phyloP scores from a whole-genome alignment of 2,797 vertebrate genomes.

The Adelosebastes latens region DNA sequence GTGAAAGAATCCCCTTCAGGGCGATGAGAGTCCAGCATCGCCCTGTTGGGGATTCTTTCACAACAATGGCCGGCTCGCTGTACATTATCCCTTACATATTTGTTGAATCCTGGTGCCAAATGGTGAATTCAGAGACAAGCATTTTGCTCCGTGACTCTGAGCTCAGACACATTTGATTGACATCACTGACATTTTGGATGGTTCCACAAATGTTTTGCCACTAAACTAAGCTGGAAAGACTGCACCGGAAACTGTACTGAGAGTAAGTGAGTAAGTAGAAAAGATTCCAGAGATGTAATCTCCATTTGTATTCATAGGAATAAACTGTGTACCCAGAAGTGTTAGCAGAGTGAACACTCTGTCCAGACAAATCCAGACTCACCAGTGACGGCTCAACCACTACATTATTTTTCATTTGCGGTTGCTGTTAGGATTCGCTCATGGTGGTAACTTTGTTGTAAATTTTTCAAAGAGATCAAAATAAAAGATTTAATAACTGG shows the following conservation, averaged over 20 bases:
- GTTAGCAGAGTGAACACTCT: neutral
- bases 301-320: neutral
- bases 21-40: no score
- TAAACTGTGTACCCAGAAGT: neutral
- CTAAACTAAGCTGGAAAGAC: neutral
- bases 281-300: neutral
- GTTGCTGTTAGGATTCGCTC: neutral
- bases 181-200: neutral
- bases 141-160: neutral
- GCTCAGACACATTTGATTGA: neutral
- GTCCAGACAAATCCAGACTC: neutral
- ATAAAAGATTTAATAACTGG: neutral
- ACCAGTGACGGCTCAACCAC: neutral
- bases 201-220: neutral
- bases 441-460: neutral
- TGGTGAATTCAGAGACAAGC: neutral
- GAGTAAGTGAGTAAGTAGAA: neutral
- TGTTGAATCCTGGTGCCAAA: neutral
- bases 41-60: no score
- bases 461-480: neutral
- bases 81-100: no score
- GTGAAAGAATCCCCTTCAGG: no score
- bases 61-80: no score
- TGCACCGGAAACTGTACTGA: neutral
- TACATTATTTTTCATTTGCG: neutral